A percentile compares a stretch with the other conserved stretches of the same genome.
phyloP scores from a whole-genome alignment of 2,888 invertebrate genomes.

The Protodeltote pygarga region DNA sequence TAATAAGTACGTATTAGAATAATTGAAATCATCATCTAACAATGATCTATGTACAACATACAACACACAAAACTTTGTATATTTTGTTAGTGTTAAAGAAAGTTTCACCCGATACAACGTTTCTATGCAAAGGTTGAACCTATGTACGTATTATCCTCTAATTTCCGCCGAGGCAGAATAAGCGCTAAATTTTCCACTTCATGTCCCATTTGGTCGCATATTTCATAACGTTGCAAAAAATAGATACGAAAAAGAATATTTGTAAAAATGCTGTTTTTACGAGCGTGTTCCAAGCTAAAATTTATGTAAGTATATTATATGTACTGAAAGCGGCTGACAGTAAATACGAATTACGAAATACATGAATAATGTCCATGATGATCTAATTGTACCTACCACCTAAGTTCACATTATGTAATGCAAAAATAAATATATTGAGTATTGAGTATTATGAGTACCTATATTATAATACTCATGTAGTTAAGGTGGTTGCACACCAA shows the following conservation, averaged over 20 bases:
- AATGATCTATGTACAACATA: too few species aligned
- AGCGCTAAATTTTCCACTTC: slow-evolving; percentile 51
- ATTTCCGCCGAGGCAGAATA: slow-evolving; percentile 34
- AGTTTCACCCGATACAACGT: slow-evolving; percentile 7
- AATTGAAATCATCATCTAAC: too few species aligned
- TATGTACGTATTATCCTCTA: slow-evolving; percentile 30
- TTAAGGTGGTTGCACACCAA: too few species aligned
- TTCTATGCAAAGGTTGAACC: slow-evolving; percentile 18
- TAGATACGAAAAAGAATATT: slow-evolving; percentile 39
- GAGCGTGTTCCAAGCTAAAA: slow-evolving; percentile 35
- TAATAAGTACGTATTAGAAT: too few species aligned
- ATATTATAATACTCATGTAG: too few species aligned
- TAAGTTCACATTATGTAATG: too few species aligned
- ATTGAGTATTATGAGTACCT: too few species aligned
- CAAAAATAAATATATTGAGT: too few species aligned
- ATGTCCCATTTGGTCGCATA: slow-evolving; percentile 52
- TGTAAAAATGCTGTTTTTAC: slow-evolving; percentile 52
- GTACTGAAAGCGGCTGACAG: slow-evolving; percentile 15
- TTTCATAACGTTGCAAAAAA: slow-evolving; percentile 56
- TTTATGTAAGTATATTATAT: slow-evolving; percentile 36
- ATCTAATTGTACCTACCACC: too few species aligned
- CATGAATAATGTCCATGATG: slow-evolving; percentile 7
- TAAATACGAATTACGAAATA: slow-evolving; percentile 20
- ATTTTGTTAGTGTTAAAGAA: slow-evolving; percentile 5
- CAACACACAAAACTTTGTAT: slow-evolving; percentile 10